Evolutionary conservation across 2,888 invertebrate species (phyloP).

Genomic region (Melanophora roralis): DNA sequence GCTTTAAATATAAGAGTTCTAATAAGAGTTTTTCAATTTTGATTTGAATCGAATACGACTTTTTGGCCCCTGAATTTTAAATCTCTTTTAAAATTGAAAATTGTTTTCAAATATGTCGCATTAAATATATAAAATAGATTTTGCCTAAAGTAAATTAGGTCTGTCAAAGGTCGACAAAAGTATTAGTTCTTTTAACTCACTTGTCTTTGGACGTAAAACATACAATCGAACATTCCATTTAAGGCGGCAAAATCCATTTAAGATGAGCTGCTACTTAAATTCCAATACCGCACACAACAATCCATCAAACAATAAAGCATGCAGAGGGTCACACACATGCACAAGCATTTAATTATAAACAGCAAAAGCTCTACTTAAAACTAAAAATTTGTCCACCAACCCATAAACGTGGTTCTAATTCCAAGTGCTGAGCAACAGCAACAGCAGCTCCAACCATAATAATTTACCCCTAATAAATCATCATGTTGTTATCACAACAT

Average conservation of each 20-base stretch:
- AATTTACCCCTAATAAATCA: conserved; percentile 54
- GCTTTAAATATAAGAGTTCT: too few relatives aligned
- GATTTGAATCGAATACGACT: too few relatives aligned
- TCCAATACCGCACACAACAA: conserved; percentile 25
- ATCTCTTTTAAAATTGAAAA: too few relatives aligned
- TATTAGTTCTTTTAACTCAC: conserved; percentile 6
- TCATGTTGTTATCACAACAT: conserved; percentile 57
- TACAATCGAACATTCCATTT: conserved; percentile 45
- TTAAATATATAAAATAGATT: too few relatives aligned
- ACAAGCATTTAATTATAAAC: conserved; percentile 29
- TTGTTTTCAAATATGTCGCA: too few relatives aligned
- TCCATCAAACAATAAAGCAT: background rate
- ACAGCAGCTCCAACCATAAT: background rate
- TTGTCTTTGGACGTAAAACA: background rate
- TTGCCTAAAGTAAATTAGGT: too few relatives aligned
- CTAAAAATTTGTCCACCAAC: conserved; percentile 7
- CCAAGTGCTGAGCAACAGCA: conserved; percentile 11
- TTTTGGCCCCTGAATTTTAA: too few relatives aligned
- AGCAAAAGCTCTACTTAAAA: conserved; percentile 18
- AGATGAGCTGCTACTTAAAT: conserved; percentile 42
- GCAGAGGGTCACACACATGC: background rate
- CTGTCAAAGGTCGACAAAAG: background rate
- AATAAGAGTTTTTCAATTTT: too few relatives aligned
- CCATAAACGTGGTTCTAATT: background rate
- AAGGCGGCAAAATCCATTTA: conserved; percentile 56